phyloP scores from a whole-genome alignment of 2,888 invertebrate species.

The Pecten maximus region DNA sequence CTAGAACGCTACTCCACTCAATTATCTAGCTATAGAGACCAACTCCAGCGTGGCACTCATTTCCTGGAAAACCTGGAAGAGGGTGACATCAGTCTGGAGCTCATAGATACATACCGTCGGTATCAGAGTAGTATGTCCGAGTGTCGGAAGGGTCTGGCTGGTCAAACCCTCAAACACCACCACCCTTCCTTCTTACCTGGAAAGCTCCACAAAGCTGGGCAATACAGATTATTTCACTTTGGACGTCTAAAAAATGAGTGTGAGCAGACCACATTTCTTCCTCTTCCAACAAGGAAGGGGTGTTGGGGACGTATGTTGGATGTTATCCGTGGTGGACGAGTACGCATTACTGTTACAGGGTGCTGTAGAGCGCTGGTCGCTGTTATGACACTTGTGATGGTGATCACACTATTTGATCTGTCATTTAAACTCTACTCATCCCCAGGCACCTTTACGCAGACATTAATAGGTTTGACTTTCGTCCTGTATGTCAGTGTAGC shows the following conservation, averaged over 20 bases:
- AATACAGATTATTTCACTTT: conserved; percentile 38
- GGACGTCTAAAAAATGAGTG: conserved; percentile 8
- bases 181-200: conserved; percentile 61
- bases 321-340: background rate
- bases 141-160: conserved; percentile 57
- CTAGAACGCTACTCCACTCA: conserved; percentile 62
- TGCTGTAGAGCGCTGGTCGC: background rate
- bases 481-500: conserved; percentile 43
- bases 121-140: conserved; percentile 56
- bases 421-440: conserved; percentile 15
- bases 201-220: conserved; percentile 38
- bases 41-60: conserved; percentile 64
- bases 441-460: conserved; percentile 36
- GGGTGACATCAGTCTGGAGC: conserved; percentile 74
- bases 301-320: background rate
- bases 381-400: conserved; percentile 38
- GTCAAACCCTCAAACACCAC: conserved; percentile 56
- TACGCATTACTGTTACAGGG: background rate
- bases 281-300: background rate
- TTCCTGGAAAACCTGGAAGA: conserved; percentile 73
- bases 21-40: conserved; percentile 58
- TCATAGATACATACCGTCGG: conserved; percentile 55
- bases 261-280: conserved; percentile 2
- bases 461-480: conserved; percentile 40
- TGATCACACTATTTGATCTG: conserved; percentile 37